Evolutionary conservation across 64 coral and sea anemone genomes (phyloP).

Genomic region (Actinia tenebrosa): DNA sequence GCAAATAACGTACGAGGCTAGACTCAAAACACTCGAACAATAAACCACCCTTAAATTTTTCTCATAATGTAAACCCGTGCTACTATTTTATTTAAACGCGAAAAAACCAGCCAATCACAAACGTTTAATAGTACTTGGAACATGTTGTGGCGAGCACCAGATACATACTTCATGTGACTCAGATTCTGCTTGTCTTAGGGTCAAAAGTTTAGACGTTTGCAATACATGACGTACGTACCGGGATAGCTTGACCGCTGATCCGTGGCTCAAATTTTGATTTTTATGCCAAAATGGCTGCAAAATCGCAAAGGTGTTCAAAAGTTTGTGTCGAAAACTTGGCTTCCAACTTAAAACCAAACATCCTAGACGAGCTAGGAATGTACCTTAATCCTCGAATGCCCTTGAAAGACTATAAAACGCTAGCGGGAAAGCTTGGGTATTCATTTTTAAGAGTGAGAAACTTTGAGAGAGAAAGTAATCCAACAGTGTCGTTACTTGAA

Average conservation of each 20-base stretch:
- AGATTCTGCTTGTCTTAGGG: not conserved
- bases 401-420: conserved; percentile 72
- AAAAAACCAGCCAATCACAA: not conserved
- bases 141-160: not conserved
- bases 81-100: not conserved
- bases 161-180: not conserved
- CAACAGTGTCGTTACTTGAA: conserved; percentile 46
- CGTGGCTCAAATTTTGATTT: not conserved
- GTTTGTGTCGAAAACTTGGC: conserved; percentile 31
- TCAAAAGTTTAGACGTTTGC: not conserved
- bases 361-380: conserved; percentile 71
- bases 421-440: conserved; percentile 80
- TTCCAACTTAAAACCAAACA: conserved; percentile 32
- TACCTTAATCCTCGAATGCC: conserved; percentile 83
- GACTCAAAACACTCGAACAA: not conserved
- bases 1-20: not conserved
- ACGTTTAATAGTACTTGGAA: not conserved
- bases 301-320: conserved; percentile 5
- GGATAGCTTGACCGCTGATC: conserved; percentile 4
- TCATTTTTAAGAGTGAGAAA: conserved; percentile 65
- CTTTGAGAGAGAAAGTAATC: conserved; percentile 57
- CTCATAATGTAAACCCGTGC: not conserved
- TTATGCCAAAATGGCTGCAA: not conserved
- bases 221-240: conserved; percentile 9
- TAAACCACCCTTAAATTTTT: not conserved